phyloP scores from a whole-genome alignment of 2,888 invertebrate genomes.

The Agrochola lota region DNA sequence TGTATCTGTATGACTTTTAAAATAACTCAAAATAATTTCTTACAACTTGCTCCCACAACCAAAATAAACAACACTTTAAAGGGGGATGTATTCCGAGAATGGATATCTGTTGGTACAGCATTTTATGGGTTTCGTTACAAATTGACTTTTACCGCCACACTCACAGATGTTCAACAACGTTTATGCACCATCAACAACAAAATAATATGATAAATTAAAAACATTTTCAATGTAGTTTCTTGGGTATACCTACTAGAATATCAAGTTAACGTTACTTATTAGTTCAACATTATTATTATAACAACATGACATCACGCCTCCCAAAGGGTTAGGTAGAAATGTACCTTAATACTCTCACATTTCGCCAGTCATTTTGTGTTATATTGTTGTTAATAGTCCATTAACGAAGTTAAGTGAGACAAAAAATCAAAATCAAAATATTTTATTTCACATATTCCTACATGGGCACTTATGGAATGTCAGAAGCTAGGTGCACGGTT shows the following conservation, averaged over 20 bases:
- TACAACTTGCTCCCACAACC: no score
- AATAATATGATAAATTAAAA: neutral
- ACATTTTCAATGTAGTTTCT: neutral
- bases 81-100: constrained; percentile 3
- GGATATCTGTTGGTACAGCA: neutral
- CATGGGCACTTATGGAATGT: no score
- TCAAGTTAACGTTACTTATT: neutral
- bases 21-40: constrained; percentile 8
- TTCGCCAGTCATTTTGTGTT: no score
- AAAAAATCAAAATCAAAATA: no score
- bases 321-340: neutral
- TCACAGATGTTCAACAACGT: neutral
- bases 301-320: neutral
- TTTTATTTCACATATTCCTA: no score
- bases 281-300: neutral
- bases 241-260: neutral
- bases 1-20: neutral
- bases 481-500: no score
- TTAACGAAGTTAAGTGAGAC: neutral
- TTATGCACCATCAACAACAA: neutral
- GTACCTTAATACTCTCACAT: neutral
- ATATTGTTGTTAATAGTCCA: neutral
- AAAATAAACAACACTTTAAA: neutral
- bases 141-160: neutral
- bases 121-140: constrained; percentile 4